These are phyloP conservation scores for Acromyrmex charruanus DNA, from an alignment of 1,140 invertebrate species.

Conservation along the genomic window DNA sequence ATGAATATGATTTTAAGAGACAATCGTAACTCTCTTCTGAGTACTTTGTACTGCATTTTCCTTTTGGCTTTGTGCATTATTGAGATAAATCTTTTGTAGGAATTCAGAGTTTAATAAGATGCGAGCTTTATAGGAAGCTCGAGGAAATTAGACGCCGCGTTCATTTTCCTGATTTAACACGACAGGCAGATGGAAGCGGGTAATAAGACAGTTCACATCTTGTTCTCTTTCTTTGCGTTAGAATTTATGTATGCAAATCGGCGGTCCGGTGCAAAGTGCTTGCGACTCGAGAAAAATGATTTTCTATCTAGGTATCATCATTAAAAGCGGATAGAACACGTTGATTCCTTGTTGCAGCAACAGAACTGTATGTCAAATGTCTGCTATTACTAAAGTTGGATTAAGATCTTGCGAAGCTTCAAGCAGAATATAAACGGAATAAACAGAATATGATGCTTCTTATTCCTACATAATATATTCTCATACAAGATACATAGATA, in stretches of 20 bases:
- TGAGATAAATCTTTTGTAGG: conserved; percentile 2
- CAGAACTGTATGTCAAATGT: neutral
- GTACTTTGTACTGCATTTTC: neutral
- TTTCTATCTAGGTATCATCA: conserved; percentile 26
- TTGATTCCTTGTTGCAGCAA: conserved; percentile 4
- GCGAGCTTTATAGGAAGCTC: conserved; percentile 17
- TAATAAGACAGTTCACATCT: conserved; percentile 47
- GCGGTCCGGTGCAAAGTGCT: neutral
- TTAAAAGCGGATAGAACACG: conserved; percentile 5
- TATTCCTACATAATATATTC: conserved; percentile 9
- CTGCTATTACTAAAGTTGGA: conserved; percentile 24
- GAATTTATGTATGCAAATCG: conserved; percentile 54
- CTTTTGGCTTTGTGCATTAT: neutral
- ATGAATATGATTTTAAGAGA: neutral
- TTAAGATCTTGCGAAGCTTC: conserved; percentile 26
- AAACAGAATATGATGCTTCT: neutral
- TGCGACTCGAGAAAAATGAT: conserved; percentile 28
- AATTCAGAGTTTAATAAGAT: conserved; percentile 20
- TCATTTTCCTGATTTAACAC: conserved; percentile 60
- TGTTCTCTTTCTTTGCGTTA: neutral
- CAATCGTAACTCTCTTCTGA: neutral
- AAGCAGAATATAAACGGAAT: conserved; percentile 8
- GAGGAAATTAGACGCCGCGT: conserved; percentile 44
- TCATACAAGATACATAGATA: neutral
- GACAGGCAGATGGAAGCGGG: conserved; percentile 27